Evolutionary conservation across 2,888 invertebrate genomes (phyloP), one percentile per base, ranked within the genome.

Genomic region (Lordiphosa fenestrarum): DNA sequence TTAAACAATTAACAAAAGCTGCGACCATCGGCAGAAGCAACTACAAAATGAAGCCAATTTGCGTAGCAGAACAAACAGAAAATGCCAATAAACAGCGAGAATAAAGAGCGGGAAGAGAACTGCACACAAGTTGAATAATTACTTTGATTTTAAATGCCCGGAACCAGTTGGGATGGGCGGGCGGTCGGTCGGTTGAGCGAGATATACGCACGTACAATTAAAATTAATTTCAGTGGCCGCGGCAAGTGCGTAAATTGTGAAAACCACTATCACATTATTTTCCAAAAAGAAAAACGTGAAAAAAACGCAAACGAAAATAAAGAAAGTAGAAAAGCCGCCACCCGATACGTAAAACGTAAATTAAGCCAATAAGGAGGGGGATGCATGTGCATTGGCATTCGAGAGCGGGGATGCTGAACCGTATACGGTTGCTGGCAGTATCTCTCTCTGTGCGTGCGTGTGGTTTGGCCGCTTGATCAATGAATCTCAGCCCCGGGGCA

Each of bases 261-360:
- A 80, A 80, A 76, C 82, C 80, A 80, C 80, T 81, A 81, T 78
- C 80, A 81, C 82, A 81, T 80, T 80, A 78, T 80, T 78, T 69
- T 78, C 60, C 49, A 56, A 49, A 48, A 52, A 37, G 13, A 48
- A 52, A 37, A 23, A n/a, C n/a, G 37, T n/a, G 23, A 12, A 30
- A 23, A 5, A 37, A 9, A 12, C 36, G 39, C 36, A 59, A 53
- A 71, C 61, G 68, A 72, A 66, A 35, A 6, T 9, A 1, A 48
- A 48, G 37, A 40, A 55, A 47, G 38, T 69, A 49, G 62, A 49
- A 49, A 48, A 49, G 9, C 39, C 39, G 9, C 39, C 39, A 64
- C 62, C 63, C 39, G 44, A 65, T 71, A 71, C 78, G 75, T 70
- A 64, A 70, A 78, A 74, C 74, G 82, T 73, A 76, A 81, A 80